A percentile compares a stretch with the other conserved stretches of the same genome.
Conservation (phyloP, 2,113 vertebrate genomes). For the Salvelinus sp. region DNA sequence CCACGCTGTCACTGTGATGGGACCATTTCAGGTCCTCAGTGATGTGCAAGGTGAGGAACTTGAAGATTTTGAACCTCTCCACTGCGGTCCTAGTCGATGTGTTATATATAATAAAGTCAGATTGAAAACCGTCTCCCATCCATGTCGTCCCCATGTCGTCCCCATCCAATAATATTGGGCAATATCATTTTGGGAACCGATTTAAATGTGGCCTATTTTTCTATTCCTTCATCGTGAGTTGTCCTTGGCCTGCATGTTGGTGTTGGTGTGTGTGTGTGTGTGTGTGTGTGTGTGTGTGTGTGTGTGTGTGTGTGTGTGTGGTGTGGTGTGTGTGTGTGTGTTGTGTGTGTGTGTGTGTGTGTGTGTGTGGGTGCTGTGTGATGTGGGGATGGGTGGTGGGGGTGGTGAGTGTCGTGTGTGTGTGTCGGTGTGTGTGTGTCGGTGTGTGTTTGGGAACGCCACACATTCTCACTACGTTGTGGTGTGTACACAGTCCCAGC, state of each 20-base stretch:
- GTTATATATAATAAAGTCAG: no score
- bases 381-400: no score
- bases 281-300: no score
- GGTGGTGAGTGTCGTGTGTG: background rate
- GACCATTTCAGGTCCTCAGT: no score
- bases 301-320: no score
- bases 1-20: no score
- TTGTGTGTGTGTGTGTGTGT: background rate
- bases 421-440: background rate
- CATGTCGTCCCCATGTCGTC: background rate
- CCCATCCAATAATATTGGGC: no score
- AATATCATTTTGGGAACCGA: conserved; percentile 55
- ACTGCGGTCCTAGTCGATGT: no score
- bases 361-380: background rate
- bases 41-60: no score
- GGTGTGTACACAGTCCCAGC: conserved; percentile 43
- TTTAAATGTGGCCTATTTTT: conserved; percentile 67
- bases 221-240: conserved; percentile 10
- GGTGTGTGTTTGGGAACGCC: background rate
- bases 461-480: conserved; percentile 9
- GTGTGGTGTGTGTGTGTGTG: background rate
- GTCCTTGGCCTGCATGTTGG: no score
- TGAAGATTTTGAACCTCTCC: no score
- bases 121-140: background rate
- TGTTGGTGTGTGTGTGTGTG: background rate